Evolutionary conservation across 2,797 vertebrate species (phyloP).

Genomic region (Gambelia wislizenii): DNA sequence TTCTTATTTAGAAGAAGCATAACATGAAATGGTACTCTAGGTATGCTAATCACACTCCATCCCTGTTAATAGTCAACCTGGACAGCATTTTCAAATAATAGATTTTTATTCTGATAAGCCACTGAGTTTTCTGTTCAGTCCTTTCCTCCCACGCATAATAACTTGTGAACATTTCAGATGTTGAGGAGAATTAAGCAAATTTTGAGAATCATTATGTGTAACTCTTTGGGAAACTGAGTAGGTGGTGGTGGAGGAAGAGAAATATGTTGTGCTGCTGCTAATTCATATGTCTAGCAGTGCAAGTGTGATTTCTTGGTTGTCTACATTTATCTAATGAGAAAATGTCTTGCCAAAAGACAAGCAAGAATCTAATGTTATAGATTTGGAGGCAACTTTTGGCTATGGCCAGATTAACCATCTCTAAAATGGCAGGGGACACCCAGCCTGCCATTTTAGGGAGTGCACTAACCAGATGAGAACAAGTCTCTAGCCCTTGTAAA

Average conservation of each 20-base stretch:
- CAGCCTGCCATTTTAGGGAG: no score
- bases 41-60: background rate
- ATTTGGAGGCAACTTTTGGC: background rate
- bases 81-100: conserved; percentile 39
- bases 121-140: conserved; percentile 27
- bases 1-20: background rate
- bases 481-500: no score
- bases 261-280: background rate
- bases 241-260: conserved; percentile 16
- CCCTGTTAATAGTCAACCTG: background rate
- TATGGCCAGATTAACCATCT: background rate
- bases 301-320: background rate
- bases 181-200: conserved; percentile 32
- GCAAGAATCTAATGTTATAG: background rate
- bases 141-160: conserved; percentile 37
- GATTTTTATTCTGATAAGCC: conserved; percentile 25
- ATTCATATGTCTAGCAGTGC: conserved; percentile 27
- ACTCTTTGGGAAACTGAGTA: conserved; percentile 16
- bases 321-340: conserved; percentile 32
- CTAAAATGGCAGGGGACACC: no score
- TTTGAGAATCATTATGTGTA: conserved; percentile 43
- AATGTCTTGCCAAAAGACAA: background rate
- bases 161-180: conserved; percentile 9
- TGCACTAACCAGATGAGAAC: no score
- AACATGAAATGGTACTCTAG: background rate